Percentiles rank a stretch among this genome's conserved stretches.
Conservation (phyloP, 2,113 vertebrate genomes). For the Chiloscyllium plagiosum region DNA sequence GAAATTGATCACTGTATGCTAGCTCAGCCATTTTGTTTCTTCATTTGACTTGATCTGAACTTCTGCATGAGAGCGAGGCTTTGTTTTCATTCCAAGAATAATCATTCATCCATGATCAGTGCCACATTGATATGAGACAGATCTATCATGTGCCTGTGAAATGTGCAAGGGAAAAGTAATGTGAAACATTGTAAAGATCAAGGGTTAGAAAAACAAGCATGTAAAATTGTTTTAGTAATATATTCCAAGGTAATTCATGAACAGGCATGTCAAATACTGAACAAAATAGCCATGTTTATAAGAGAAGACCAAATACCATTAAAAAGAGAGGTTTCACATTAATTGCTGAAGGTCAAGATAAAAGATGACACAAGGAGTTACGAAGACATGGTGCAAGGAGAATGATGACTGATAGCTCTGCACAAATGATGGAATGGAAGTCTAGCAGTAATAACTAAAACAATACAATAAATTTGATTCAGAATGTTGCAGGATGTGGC, state of each 20-base stretch:
- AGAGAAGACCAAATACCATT: neutral
- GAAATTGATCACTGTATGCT: constrained; percentile 15
- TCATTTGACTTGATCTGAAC: constrained; percentile 21
- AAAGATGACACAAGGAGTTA: neutral
- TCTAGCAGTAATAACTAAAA: neutral
- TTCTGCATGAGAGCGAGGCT: constrained; percentile 38
- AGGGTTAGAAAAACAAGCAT: neutral
- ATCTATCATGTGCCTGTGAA: constrained; percentile 94
- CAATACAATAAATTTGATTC: neutral
- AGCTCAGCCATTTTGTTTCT: neutral
- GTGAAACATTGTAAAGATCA: neutral
- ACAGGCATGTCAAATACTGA: neutral
- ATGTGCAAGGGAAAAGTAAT: constrained; percentile 41
- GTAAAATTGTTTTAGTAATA: neutral
- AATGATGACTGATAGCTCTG: neutral
- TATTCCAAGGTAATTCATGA: neutral
- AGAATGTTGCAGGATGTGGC: neutral
- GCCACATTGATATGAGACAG: constrained; percentile 96
- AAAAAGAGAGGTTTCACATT: neutral
- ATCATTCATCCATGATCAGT: constrained; percentile 58
- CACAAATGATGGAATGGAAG: neutral
- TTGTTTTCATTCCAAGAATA: constrained; percentile 36
- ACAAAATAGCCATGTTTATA: neutral
- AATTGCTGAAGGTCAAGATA: neutral
- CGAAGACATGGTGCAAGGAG: neutral